A percentile compares a stretch with the other conserved stretches of the same genome.
Evolutionary conservation across 2,888 invertebrate species (phyloP).

Genomic region (Polydrusus cervinus): DNA sequence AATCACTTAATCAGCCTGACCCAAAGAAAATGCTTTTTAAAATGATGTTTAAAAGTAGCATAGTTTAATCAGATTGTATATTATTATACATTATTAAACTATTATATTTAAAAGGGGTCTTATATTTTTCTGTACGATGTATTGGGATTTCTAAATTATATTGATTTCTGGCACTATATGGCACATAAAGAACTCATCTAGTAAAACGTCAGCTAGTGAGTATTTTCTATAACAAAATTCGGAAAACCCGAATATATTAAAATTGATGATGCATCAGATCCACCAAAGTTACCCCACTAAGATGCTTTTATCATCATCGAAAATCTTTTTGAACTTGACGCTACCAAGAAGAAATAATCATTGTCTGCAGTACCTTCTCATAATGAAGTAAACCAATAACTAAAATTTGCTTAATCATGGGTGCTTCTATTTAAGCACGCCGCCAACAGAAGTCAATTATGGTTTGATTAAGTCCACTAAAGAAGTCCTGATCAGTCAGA

Average conservation of each 20-base stretch:
- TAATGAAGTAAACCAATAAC: slow-evolving; percentile 56
- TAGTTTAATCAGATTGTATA: too few species aligned
- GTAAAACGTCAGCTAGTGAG: background rate
- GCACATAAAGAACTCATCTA: too few species aligned
- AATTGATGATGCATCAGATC: slow-evolving; percentile 51
- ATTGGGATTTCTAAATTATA: too few species aligned
- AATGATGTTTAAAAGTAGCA: too few species aligned
- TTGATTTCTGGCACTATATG: too few species aligned
- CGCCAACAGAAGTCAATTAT: slow-evolving; percentile 56
- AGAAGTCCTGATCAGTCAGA: slow-evolving; percentile 54
- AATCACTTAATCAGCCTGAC: too few species aligned
- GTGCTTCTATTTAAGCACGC: slow-evolving; percentile 52
- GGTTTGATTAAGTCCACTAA: slow-evolving; percentile 54
- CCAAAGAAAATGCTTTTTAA: too few species aligned
- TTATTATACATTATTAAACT: too few species aligned
- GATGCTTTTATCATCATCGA: slow-evolving; percentile 45
- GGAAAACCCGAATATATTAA: slow-evolving; percentile 38
- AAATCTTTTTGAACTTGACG: slow-evolving; percentile 53
- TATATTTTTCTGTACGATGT: too few species aligned
- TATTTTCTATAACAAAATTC: background rate
- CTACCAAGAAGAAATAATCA: slow-evolving; percentile 54
- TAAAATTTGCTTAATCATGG: slow-evolving; percentile 51
- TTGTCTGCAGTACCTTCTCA: slow-evolving; percentile 50
- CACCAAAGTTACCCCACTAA: slow-evolving; percentile 16
- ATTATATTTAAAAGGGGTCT: too few species aligned